Percentiles rank a stretch among this genome's conserved stretches.
Evolutionary conservation across 2,113 vertebrate species (phyloP).

Genomic region (Poecile atricapillus): DNA sequence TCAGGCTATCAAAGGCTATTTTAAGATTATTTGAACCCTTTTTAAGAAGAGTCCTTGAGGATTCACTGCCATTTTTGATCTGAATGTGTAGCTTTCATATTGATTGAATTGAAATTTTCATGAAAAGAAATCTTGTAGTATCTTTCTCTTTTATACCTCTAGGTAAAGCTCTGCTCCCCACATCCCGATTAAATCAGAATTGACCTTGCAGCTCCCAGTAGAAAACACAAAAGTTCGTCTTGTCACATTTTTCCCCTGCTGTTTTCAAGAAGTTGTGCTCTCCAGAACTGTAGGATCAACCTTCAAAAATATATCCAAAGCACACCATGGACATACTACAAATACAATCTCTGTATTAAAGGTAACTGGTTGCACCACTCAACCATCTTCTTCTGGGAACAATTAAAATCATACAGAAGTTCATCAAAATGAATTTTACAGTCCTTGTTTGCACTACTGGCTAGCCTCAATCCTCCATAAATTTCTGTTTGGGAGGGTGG

Average conservation of each 20-base stretch:
- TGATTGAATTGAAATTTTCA: conserved; percentile 53
- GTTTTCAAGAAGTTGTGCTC: neutral
- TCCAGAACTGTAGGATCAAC: neutral
- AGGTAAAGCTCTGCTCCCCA: neutral
- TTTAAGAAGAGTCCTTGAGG: conserved; percentile 24
- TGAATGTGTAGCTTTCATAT: conserved; percentile 21
- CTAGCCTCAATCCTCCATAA: neutral
- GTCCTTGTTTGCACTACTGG: neutral
- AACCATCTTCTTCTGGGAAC: neutral
- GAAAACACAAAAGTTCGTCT: neutral
- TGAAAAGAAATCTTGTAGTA: conserved; percentile 12
- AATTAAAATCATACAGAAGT: neutral
- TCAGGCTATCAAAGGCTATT: conserved; percentile 9
- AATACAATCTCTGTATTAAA: neutral
- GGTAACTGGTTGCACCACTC: neutral
- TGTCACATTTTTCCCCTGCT: neutral
- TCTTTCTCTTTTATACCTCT: conserved; percentile 8
- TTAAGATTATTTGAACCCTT: conserved; percentile 18
- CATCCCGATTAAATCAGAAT: conserved; percentile 17
- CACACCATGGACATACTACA: neutral
- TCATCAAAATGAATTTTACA: neutral
- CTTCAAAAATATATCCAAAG: neutral
- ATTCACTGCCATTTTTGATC: conserved; percentile 54
- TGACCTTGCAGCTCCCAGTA: conserved; percentile 40
- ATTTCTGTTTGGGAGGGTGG: neutral